Conservation (phyloP, 1,140 invertebrate species). For the Medauroidea extradentata region DNA sequence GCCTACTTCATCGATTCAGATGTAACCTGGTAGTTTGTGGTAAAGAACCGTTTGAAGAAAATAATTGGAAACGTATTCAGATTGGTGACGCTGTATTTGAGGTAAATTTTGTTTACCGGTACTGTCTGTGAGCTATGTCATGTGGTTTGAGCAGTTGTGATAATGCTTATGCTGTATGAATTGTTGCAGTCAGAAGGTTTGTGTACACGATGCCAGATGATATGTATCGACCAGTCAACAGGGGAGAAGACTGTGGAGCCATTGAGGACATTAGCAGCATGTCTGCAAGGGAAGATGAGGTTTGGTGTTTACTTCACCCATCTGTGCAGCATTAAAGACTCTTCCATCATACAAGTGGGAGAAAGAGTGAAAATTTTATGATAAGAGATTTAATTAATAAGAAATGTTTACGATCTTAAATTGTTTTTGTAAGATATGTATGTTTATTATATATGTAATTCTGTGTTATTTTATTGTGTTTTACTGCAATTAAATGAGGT, state of each 20-base stretch:
- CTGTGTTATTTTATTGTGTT: too few species aligned
- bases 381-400: not conserved
- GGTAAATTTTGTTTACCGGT: conserved; percentile 43
- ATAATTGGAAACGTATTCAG: conserved; percentile 59
- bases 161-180: not conserved
- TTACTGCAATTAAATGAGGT: too few species aligned
- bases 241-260: conserved; percentile 78
- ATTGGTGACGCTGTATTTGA: conserved; percentile 66
- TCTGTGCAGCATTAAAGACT: not conserved
- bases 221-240: conserved; percentile 84
- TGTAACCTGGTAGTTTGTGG: conserved; percentile 53
- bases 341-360: not conserved
- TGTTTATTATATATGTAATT: not conserved
- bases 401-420: not conserved
- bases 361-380: not conserved
- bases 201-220: conserved; percentile 90
- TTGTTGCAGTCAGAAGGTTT: conserved; percentile 62
- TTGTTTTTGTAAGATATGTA: not conserved
- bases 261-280: conserved; percentile 69
- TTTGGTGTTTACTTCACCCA: conserved; percentile 71
- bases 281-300: conserved; percentile 66
- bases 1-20: conserved; percentile 50
- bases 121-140: conserved; percentile 2
- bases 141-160: not conserved
- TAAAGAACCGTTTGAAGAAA: conserved; percentile 63